These are phyloP conservation scores for Engystomops pustulosus DNA, from an alignment of 2,113 vertebrate species.

Conservation along the genomic window DNA sequence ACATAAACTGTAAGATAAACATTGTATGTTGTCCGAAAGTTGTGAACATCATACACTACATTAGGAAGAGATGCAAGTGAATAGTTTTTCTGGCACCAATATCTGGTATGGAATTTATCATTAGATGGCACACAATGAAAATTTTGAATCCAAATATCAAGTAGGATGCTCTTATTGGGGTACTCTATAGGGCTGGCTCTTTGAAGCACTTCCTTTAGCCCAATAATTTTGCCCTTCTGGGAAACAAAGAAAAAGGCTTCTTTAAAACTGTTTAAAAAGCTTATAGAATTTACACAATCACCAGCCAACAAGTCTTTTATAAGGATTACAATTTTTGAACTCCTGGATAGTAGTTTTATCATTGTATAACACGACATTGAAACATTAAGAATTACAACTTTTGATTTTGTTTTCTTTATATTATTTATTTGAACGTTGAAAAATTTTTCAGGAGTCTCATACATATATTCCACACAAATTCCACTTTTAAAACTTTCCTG, in stretches of 20 bases:
- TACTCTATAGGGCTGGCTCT: neutral
- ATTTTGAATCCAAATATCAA: neutral
- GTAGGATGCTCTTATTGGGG: neutral
- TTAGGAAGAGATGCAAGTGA: neutral
- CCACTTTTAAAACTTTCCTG: neutral
- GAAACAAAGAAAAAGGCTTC: neutral
- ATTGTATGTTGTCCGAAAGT: neutral
- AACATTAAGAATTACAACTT: neutral
- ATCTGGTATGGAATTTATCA: too few relatives aligned
- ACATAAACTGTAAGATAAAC: constrained; percentile 10
- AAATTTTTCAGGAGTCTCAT: too few relatives aligned
- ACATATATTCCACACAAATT: neutral
- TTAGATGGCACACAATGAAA: neutral
- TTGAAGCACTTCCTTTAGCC: neutral
- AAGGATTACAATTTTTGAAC: neutral
- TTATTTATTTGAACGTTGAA: neutral
- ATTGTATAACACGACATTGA: accelerated
- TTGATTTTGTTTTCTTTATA: neutral
- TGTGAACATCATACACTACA: neutral
- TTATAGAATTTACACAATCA: neutral
- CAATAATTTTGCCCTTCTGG: neutral
- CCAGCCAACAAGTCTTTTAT: neutral
- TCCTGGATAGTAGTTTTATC: too few relatives aligned
- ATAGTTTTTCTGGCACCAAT: neutral
- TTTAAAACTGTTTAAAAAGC: neutral